Conservation (phyloP, 2,888 invertebrate genomes). For the Cosmia pyralina region DNA sequence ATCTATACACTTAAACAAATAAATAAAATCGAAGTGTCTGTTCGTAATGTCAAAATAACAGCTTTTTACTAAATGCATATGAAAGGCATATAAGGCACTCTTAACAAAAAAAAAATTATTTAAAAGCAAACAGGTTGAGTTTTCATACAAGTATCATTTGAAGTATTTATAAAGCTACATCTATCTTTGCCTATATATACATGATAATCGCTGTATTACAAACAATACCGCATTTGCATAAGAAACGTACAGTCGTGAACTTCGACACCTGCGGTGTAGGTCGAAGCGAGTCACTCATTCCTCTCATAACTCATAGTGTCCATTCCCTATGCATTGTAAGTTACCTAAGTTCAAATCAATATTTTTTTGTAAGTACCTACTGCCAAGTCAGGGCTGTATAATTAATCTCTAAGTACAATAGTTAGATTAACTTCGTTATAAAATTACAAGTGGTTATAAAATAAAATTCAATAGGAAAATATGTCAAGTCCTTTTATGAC, state of each 20-base stretch:
- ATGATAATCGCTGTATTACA: background rate
- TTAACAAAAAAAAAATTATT: too few species aligned
- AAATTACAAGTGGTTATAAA: background rate
- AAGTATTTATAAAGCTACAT: background rate
- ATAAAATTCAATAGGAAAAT: background rate
- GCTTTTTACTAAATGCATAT: too few species aligned
- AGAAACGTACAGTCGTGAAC: slow-evolving; percentile 17
- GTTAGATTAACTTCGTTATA: background rate
- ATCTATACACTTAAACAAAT: too few species aligned
- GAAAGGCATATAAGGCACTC: too few species aligned
- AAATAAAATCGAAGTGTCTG: too few species aligned
- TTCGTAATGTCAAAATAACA: too few species aligned
- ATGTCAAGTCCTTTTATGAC: background rate
- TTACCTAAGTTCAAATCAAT: background rate
- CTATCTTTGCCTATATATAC: background rate
- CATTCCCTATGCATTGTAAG: background rate
- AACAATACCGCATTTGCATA: slow-evolving; percentile 38
- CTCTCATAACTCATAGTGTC: background rate
- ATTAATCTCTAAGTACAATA: background rate
- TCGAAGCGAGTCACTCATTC: background rate
- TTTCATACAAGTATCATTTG: too few species aligned
- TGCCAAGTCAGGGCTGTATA: background rate
- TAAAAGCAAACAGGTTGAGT: background rate
- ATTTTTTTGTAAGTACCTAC: too few species aligned
- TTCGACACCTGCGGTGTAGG: background rate